These are phyloP conservation scores for Narcine bancroftii DNA, from an alignment of 2,113 vertebrate genomes.

Conservation along the genomic window DNA sequence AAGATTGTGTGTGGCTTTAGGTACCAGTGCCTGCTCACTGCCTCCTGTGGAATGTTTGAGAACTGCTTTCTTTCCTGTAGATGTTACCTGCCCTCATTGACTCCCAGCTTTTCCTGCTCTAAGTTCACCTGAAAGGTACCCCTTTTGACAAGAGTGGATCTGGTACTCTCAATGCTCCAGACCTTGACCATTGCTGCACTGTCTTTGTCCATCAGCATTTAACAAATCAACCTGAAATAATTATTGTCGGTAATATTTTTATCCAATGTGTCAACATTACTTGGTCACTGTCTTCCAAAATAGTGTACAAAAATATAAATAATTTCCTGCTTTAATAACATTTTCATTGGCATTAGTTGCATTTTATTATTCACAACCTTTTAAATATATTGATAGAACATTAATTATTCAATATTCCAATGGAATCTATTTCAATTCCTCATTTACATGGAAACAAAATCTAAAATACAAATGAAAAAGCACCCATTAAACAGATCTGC, in stretches of 20 bases:
- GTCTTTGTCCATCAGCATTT: too few relatives aligned
- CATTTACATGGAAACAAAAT: constrained; percentile 6
- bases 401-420: background rate
- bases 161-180: background rate
- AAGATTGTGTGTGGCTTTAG: too few relatives aligned
- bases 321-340: background rate
- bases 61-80: too few relatives aligned
- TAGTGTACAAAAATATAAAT: background rate
- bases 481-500: background rate
- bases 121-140: background rate
- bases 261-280: background rate
- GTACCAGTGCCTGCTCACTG: too few relatives aligned
- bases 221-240: background rate
- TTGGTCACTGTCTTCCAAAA: background rate
- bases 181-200: background rate
- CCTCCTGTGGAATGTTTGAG: too few relatives aligned
- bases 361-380: background rate
- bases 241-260: background rate
- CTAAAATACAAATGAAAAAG: background rate
- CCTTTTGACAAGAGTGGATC: background rate
- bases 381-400: background rate
- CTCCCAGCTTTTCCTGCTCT: too few relatives aligned
- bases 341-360: background rate
- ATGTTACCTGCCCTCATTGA: too few relatives aligned
- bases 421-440: background rate